Base-by-base conservation (phyloP, 2,888 invertebrate species). In the Cerastis rubricosa region DNA sequence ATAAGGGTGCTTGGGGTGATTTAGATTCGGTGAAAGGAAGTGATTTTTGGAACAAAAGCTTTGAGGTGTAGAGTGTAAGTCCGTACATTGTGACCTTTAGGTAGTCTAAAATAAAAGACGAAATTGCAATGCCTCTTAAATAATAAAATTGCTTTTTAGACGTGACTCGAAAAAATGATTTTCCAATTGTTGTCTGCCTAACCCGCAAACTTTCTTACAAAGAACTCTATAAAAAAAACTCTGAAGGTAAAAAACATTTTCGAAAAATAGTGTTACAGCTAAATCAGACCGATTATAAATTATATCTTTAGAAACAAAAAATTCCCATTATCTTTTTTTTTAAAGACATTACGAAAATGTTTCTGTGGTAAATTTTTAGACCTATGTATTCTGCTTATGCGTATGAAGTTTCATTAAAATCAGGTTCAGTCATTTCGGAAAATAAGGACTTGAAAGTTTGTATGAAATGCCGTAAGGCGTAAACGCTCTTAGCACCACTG, bases 1-100 rank as follows among this genome's bases (percentile, higher is more conserved):
- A 49, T 35, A 45, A 65, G 51, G 45, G n/a, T 35, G 25, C 45
- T 75, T 25, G 49, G 61, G n/a, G 66, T 29, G 66, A 49, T 43
- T 65, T 65, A 65, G 40, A 49, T 59, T 47, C 29, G 12, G 6
- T 12, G 9, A 51, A 43, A 11, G 35, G 2, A 54, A 54, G 29
- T 5, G 9, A 14, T 40, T 59, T 25, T 9, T 7, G 0, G 0
- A 9, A 29, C 43, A 45, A 22, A 29, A 29, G 1, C 19, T 59
- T 0, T 19, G 3, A 0, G 17, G 59, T 19, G 29, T 17, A 29
- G 19, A 1, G 17, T 19, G 7, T 4, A 8, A 19, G 3, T 29
- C 29, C 8, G 9, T 59, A 25, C 54, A 54, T 5, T 59, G 14
- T 25, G 17, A 59, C 17, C 7, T 59, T 5, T 11, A 25, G 12